These are phyloP conservation scores for Chrysolina americana DNA, from an alignment of 2,888 invertebrate genomes.

Conservation along the genomic window DNA sequence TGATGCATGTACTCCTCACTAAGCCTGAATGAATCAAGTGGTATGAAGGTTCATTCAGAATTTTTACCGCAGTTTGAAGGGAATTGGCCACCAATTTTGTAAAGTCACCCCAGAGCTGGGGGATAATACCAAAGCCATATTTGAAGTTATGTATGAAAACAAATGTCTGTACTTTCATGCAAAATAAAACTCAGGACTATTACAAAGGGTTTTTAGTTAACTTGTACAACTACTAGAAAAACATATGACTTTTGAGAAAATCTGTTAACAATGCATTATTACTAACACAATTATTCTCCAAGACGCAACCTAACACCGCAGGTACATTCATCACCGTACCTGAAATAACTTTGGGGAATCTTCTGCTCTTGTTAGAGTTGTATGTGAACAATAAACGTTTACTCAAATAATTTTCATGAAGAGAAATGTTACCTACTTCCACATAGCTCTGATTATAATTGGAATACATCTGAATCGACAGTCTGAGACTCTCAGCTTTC, in stretches of 20 bases:
- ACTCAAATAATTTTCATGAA: slow-evolving; percentile 82
- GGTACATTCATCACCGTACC: slow-evolving; percentile 84
- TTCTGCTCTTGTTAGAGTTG: slow-evolving; percentile 71
- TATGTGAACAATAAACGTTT: slow-evolving; percentile 83
- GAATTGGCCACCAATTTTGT: too few relatives aligned
- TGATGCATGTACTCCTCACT: too few relatives aligned
- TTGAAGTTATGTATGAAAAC: too few relatives aligned
- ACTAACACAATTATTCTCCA: slow-evolving; percentile 74
- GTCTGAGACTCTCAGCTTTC: slow-evolving; percentile 78
- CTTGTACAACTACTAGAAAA: neutral
- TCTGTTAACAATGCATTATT: slow-evolving; percentile 1
- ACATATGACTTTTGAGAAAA: slow-evolving; percentile 12
- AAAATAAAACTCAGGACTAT: neutral
- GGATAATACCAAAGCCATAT: too few relatives aligned
- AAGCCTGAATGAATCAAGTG: too few relatives aligned
- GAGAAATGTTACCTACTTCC: slow-evolving; percentile 82
- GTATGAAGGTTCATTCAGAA: too few relatives aligned
- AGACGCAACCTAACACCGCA: slow-evolving; percentile 79
- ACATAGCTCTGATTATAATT: slow-evolving; percentile 75
- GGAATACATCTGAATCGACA: slow-evolving; percentile 84
- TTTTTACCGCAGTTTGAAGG: too few relatives aligned
- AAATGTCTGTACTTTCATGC: too few relatives aligned
- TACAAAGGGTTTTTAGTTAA: neutral
- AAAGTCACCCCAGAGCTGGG: too few relatives aligned
- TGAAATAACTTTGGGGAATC: slow-evolving; percentile 79